These are phyloP conservation scores for Mus spretus DNA, from an alignment of 2,797 vertebrate species.

Conservation along the genomic window DNA sequence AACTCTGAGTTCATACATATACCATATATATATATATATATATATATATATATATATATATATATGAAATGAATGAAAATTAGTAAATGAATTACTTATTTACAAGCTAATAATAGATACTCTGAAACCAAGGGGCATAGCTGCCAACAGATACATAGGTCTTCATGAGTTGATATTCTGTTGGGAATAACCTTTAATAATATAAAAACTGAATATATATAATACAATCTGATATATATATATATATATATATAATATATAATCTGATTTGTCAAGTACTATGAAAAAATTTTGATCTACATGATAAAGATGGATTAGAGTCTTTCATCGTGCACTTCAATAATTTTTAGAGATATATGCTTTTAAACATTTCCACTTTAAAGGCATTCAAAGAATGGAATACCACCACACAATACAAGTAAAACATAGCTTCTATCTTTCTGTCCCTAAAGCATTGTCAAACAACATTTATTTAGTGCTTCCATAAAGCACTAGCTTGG, in stretches of 20 bases:
- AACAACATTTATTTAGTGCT: background rate
- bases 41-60: no score
- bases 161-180: background rate
- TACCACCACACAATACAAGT: background rate
- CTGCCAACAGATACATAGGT: background rate
- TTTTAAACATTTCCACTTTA: background rate
- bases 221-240: background rate
- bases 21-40: no score
- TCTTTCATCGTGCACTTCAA: background rate
- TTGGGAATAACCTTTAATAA: background rate
- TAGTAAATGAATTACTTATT: background rate
- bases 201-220: background rate
- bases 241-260: background rate
- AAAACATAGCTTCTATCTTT: background rate
- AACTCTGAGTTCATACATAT: background rate
- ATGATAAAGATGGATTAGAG: background rate
- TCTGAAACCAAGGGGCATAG: background rate
- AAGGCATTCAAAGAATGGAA: background rate
- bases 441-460: background rate
- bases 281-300: background rate
- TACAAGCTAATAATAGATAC: background rate
- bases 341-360: background rate
- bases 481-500: background rate
- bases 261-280: background rate
- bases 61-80: background rate